A percentile compares a stretch with the other conserved stretches of the same genome.
phyloP scores from a whole-genome alignment of 2,888 invertebrate genomes.

The Pegoplata infirma region DNA sequence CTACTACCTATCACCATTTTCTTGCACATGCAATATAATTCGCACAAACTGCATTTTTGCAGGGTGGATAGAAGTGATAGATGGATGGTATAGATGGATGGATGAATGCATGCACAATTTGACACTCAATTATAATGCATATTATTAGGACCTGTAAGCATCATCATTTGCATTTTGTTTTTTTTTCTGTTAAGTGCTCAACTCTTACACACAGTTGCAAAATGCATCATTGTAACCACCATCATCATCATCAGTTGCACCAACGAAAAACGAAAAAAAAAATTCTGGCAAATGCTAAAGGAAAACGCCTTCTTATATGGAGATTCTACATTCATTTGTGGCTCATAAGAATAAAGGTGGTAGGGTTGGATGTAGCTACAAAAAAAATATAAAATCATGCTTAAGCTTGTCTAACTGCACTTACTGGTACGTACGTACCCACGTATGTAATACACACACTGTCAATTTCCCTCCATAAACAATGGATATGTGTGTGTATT shows the following conservation, averaged over 20 bases:
- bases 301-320: constrained; percentile 51
- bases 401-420: neutral
- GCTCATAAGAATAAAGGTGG: neutral
- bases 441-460: neutral
- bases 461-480: neutral
- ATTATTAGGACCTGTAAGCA: constrained; percentile 57
- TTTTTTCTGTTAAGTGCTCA: constrained; percentile 64
- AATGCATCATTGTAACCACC: constrained; percentile 56
- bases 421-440: neutral
- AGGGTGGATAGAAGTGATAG: too few species aligned
- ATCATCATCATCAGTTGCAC: too few species aligned
- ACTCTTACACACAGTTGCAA: constrained; percentile 37
- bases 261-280: constrained; percentile 64
- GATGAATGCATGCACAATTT: constrained; percentile 53
- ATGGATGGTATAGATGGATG: too few species aligned
- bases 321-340: neutral
- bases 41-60: neutral
- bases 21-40: neutral
- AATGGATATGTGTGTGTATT: neutral
- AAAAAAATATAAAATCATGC: constrained; percentile 17
- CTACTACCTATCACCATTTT: too few species aligned
- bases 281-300: constrained; percentile 20
- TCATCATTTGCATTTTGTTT: constrained; percentile 77
- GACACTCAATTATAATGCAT: constrained; percentile 62
- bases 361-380: constrained; percentile 17